Conservation (phyloP, 1,140 invertebrate species). For the Doryteuthis pealeii region DNA sequence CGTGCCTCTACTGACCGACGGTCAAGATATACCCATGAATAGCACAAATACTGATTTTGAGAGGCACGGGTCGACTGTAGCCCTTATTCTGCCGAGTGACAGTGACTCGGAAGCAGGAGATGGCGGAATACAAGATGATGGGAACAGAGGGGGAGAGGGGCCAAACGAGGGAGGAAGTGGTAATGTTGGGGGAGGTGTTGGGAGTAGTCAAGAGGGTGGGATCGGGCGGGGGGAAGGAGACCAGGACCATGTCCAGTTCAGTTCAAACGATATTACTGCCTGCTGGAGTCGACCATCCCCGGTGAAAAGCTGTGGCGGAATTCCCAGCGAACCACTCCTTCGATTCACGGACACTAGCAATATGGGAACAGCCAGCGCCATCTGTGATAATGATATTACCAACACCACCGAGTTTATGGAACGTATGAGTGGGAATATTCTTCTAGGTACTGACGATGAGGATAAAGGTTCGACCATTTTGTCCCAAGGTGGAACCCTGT, state of each 20-base stretch:
- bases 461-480: conserved; percentile 3
- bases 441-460: not conserved
- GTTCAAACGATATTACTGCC: conserved; percentile 6
- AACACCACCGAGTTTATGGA: not conserved
- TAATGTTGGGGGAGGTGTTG: not conserved
- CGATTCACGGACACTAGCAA: not conserved
- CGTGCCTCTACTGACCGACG: not conserved
- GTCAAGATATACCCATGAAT: not conserved
- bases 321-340: not conserved
- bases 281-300: conserved; percentile 1
- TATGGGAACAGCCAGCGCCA: conserved; percentile 1
- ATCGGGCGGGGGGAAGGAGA: not conserved
- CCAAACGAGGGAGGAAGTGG: not conserved
- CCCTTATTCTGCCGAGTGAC: conserved; percentile 10
- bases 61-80: not conserved
- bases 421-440: not conserved
- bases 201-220: not conserved
- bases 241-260: not conserved
- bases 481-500: not conserved
- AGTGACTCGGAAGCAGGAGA: not conserved
- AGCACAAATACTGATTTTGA: conserved; percentile 13
- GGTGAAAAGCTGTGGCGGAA: not conserved
- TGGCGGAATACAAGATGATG: not conserved
- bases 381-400: conserved; percentile 11
- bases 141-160: no score